phyloP scores from a whole-genome alignment of 2,888 invertebrate genomes.

The Ennomos erosarius region DNA sequence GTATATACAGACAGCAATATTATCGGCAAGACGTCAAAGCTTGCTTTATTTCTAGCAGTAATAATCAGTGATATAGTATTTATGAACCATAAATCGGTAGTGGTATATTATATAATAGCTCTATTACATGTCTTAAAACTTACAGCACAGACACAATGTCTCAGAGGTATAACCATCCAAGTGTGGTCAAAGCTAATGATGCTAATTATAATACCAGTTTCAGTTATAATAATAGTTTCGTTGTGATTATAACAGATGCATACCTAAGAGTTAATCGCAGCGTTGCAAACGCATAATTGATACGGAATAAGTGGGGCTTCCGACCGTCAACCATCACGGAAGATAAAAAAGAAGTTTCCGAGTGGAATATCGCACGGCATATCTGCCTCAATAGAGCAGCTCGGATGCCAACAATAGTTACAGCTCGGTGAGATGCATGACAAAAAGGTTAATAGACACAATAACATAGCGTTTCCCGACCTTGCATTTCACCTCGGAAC shows the following conservation, averaged over 20 bases:
- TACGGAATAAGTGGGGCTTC: conserved; percentile 68
- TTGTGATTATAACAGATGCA: conserved; percentile 52
- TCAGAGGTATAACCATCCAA: conserved; percentile 38
- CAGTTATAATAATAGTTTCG: conserved; percentile 43
- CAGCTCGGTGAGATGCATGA: conserved; percentile 72
- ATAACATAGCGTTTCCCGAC: conserved; percentile 70
- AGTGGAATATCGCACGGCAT: conserved; percentile 74
- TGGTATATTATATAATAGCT: conserved; percentile 22
- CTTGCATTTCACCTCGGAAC: conserved; percentile 73
- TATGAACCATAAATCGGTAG: conserved; percentile 10
- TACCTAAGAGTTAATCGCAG: conserved; percentile 55
- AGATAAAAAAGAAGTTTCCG: conserved; percentile 60
- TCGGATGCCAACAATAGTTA: conserved; percentile 71
- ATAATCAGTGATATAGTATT: conserved; percentile 1
- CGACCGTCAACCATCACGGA: conserved; percentile 70
- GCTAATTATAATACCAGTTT: too few relatives aligned
- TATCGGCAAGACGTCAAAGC: conserved; percentile 13
- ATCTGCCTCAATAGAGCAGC: conserved; percentile 75
- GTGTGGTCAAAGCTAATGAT: conserved; percentile 42
- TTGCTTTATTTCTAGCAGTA: background rate
- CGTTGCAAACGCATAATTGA: conserved; percentile 61
- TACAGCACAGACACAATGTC: conserved; percentile 17
- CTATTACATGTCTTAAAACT: conserved; percentile 15
- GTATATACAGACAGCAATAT: conserved; percentile 38
- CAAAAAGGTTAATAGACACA: conserved; percentile 75